phyloP scores from a whole-genome alignment of 2,113 vertebrate species.

The Microcebus murinus region DNA sequence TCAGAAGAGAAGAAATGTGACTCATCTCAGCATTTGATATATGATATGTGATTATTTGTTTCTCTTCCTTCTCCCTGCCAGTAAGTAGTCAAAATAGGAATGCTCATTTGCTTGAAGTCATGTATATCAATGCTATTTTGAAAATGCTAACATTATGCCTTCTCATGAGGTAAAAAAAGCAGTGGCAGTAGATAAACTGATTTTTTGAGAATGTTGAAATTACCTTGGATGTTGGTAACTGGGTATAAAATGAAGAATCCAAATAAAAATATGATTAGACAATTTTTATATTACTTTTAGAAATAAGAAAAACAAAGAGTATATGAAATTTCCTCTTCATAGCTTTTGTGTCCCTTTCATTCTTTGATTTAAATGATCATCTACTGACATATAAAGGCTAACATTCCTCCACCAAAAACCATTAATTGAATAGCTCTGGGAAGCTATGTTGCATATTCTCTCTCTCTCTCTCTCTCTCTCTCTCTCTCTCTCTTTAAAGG shows the following conservation, averaged over 20 bases:
- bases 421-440: neutral
- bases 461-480: no score
- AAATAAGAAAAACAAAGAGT: neutral
- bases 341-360: neutral
- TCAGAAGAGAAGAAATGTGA: neutral
- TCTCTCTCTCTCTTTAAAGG: neutral
- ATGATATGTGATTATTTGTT: neutral
- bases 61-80: neutral
- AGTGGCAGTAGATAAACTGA: neutral
- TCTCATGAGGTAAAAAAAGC: neutral
- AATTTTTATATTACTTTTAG: neutral
- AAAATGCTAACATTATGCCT: neutral
- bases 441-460: neutral
- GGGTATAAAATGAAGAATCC: neutral
- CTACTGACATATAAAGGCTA: neutral
- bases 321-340: neutral
- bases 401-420: neutral
- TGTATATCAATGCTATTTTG: neutral
- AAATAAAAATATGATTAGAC: neutral
- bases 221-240: neutral
- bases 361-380: neutral
- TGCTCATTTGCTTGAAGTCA: neutral
- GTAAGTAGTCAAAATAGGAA: neutral
- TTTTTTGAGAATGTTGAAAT: neutral
- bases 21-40: neutral